phyloP scores from a whole-genome alignment of 2,888 invertebrate genomes.

The Thalpophila matura region DNA sequence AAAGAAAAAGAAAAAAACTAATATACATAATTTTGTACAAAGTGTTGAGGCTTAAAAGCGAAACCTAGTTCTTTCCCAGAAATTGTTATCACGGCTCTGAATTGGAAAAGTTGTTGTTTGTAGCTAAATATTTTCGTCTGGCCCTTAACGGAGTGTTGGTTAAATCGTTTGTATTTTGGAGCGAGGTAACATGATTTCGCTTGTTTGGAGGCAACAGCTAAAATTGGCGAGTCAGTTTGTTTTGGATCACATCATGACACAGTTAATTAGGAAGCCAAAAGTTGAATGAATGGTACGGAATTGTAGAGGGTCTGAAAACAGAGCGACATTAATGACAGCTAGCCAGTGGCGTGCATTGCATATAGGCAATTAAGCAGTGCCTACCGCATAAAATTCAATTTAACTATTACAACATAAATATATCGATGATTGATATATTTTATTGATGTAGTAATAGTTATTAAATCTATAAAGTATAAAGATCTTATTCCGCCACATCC shows the following conservation, averaged over 20 bases:
- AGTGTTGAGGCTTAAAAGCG: conserved; percentile 10
- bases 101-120: conserved; percentile 11
- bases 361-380: no score
- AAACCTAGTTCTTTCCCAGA: conserved; percentile 20
- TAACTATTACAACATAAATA: no score
- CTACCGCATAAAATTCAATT: no score
- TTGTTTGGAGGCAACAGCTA: neutral
- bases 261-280: neutral
- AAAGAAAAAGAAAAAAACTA: conserved; percentile 10
- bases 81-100: conserved; percentile 8
- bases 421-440: no score
- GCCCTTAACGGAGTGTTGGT: neutral
- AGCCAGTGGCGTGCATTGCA: no score
- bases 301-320: no score
- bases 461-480: no score
- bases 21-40: neutral
- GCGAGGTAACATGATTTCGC: neutral
- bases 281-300: no score
- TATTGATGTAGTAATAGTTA: no score
- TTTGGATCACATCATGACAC: neutral
- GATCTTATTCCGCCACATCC: no score
- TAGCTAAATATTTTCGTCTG: neutral
- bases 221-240: conserved; percentile 16
- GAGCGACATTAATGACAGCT: no score
- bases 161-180: neutral